Evolutionary conservation across 2,888 invertebrate genomes (phyloP), one percentile per base, ranked within the genome.

Genomic region (Volucella bombylans): DNA sequence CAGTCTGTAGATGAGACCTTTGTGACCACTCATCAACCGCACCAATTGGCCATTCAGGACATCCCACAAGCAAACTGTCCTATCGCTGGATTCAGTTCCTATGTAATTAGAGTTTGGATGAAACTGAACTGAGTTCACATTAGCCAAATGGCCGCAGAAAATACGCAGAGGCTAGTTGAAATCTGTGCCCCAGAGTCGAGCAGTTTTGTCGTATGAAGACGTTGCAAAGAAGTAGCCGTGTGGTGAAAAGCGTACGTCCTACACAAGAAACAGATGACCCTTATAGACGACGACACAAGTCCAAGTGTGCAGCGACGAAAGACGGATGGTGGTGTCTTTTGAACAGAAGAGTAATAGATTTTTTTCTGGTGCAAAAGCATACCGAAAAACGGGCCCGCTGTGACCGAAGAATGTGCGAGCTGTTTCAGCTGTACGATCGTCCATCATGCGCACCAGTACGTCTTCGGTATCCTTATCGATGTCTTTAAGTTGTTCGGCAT

Each of bases 41-140:
- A n/a, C n/a, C n/a, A n/a, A n/a, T n/a, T n/a, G n/a, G n/a, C n/a
- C n/a, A n/a, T n/a, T n/a, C n/a, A n/a, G n/a, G n/a, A n/a, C n/a
- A n/a, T n/a, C n/a, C n/a, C n/a, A 99, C 4, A 99, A 91, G 80
- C 99, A 94, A 0, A 99, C 96, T 2, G 97, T 96, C 88, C 99
- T 94, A 91, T 99, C 99, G 89, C 97, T 97, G 1, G 98, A 98
- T 1, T 99, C 99, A 6, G 98, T 97, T 1, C 98, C 99, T 41
- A 99, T 93, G 90, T 99, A 99, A 92, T 99, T 99, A 4, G 98
- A 98, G 92, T 99, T 99, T 0, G 99, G 99, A 93, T 99, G 99
- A 90, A 99, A 99, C 90, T 97, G 96, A 11, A 99, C 94, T 89
- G 97, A 96, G 92, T 98, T 98, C 54, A 99, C 97, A 92, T 99